phyloP scores from a whole-genome alignment of 1,140 invertebrate genomes.

The Diachasma alloeum region DNA sequence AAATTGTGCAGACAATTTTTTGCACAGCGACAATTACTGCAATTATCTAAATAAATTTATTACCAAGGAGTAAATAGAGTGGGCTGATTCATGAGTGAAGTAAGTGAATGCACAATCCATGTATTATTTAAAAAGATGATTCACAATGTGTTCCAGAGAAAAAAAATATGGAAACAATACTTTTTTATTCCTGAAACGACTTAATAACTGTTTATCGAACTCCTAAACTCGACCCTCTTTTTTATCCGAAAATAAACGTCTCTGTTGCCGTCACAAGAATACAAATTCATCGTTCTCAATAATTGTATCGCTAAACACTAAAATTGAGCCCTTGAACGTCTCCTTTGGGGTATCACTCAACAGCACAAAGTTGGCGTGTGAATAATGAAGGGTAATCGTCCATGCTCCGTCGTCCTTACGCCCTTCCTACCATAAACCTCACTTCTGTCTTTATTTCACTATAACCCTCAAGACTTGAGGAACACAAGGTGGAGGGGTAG shows the following conservation, averaged over 20 bases:
- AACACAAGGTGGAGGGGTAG: conserved; percentile 40
- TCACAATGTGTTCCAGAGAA: too few relatives aligned
- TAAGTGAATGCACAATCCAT: too few relatives aligned
- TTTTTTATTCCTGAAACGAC: background rate
- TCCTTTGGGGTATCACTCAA: conserved; percentile 46
- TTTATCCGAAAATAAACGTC: background rate
- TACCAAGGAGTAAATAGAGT: too few relatives aligned
- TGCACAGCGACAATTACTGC: too few relatives aligned
- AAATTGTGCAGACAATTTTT: too few relatives aligned
- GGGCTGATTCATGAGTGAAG: too few relatives aligned
- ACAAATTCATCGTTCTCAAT: conserved; percentile 7
- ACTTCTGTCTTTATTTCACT: background rate
- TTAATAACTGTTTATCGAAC: background rate
- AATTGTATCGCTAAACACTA: conserved; percentile 33
- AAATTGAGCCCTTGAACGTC: conserved; percentile 26
- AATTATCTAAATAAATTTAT: too few relatives aligned
- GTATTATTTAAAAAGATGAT: too few relatives aligned
- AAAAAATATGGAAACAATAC: too few relatives aligned
- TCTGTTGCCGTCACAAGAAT: background rate
- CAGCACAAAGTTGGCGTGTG: conserved; percentile 53
- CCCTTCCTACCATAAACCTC: conserved; percentile 12
- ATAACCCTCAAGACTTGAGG: background rate
- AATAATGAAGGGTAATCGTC: conserved; percentile 60
- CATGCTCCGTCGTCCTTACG: conserved; percentile 46
- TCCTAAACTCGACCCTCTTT: background rate